Evolutionary conservation across 1,140 invertebrate species (phyloP).

Genomic region (Sycophaga agraensis): DNA sequence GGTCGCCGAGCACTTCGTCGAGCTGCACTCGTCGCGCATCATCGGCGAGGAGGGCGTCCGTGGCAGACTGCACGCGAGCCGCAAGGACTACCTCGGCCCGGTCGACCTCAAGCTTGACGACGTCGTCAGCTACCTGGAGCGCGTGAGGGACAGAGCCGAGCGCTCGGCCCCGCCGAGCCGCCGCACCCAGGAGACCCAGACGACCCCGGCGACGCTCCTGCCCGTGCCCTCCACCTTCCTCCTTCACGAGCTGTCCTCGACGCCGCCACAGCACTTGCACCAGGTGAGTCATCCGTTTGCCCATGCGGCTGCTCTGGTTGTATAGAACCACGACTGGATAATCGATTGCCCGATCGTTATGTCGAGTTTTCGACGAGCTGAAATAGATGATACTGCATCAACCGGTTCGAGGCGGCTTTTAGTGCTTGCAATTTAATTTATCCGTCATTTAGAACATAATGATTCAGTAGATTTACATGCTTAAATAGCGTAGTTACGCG

Average conservation of each 20-base stretch:
- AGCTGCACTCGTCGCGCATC: constrained; percentile 76
- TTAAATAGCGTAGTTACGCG: no score
- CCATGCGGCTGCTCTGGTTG: no score
- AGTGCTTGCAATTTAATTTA: no score
- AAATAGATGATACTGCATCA: no score
- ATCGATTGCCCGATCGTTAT: no score
- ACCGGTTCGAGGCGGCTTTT: no score
- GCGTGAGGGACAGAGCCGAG: constrained; percentile 49
- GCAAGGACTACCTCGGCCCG: constrained; percentile 44
- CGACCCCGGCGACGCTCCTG: constrained; percentile 48
- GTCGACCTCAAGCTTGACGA: constrained; percentile 49
- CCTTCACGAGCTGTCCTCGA: constrained; percentile 49
- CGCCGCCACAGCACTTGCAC: constrained; percentile 46
- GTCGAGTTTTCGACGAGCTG: no score
- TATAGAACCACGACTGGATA: no score
- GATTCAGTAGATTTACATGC: no score
- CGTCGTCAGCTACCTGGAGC: constrained; percentile 48
- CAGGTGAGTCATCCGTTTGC: no score
- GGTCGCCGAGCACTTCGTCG: constrained; percentile 82
- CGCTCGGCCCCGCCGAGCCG: constrained; percentile 46
- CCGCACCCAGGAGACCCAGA: constrained; percentile 56
- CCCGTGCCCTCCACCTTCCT: constrained; percentile 47
- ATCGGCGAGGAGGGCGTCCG: constrained; percentile 59
- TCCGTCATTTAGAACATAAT: no score
- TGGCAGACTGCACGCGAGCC: not conserved